These are phyloP conservation scores for Drosophila busckii DNA, from an alignment of 1,140 invertebrate species.

Conservation along the genomic window DNA sequence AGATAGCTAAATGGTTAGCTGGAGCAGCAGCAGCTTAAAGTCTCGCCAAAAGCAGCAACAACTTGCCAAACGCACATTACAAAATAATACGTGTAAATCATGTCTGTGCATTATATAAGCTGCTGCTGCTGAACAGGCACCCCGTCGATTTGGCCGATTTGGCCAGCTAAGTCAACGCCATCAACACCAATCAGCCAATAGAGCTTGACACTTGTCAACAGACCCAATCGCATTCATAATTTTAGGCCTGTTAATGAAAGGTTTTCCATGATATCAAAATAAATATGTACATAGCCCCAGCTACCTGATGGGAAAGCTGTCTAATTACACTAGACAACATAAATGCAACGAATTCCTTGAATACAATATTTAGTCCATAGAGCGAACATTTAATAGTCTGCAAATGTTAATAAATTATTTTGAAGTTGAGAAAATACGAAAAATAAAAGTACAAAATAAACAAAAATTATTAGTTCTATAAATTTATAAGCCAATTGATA, in stretches of 20 bases:
- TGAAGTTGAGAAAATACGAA: too few species aligned
- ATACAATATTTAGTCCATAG: too few species aligned
- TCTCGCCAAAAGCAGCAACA: constrained; percentile 46
- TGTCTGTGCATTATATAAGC: constrained; percentile 59
- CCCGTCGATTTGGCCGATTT: background rate
- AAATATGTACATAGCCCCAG: background rate
- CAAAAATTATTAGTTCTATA: too few species aligned
- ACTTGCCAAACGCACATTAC: constrained; percentile 60
- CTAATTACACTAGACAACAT: constrained; percentile 25
- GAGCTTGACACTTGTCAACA: constrained; percentile 54
- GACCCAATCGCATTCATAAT: constrained; percentile 46
- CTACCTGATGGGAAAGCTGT: constrained; percentile 3
- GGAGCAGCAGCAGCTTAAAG: constrained; percentile 34
- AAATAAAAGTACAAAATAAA: too few species aligned
- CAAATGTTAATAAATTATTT: too few species aligned
- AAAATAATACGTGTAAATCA: constrained; percentile 75
- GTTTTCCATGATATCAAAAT: constrained; percentile 20
- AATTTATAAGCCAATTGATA: too few species aligned
- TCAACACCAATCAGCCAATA: constrained; percentile 28
- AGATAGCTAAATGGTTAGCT: background rate
- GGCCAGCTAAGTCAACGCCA: too few species aligned
- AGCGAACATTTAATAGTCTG: too few species aligned
- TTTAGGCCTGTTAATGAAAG: constrained; percentile 60
- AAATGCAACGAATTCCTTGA: background rate
- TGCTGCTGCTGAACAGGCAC: background rate